Evolutionary conservation across 2,888 invertebrate species (phyloP), one percentile per base, ranked within the genome.

Genomic region (Agapetus fuscipes): DNA sequence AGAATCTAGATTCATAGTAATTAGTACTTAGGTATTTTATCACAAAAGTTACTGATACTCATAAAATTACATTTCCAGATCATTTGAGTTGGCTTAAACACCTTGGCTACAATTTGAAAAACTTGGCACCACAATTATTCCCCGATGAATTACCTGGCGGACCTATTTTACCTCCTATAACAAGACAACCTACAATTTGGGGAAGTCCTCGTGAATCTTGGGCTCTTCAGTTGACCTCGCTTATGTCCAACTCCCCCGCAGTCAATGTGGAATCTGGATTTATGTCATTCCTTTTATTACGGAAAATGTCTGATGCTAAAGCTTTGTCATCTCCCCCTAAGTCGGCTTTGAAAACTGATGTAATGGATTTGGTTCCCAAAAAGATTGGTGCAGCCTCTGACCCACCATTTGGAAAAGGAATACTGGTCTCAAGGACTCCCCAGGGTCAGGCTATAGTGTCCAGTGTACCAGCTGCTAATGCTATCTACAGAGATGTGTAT

Each of bases 401-500:
- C 56, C 88, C 89, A 24, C 87, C 89, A 0, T 87, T 93, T 53
- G 91, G 91, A 20, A 78, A 81, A 54, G 85, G 88, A 20, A 89
- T 91, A 48, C 72, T 91, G 2, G 81, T 93, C 1, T 88, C 90
- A 0, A 72, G 87, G 36, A 83, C 83, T 30, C 68, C 74, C 2
- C 80, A 85, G 31, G 84, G 84, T 6, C 78, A 83, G 52, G 86
- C 89, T 20, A 80, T 88, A 14, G 82, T 89, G 2, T 83, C 83
- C 4, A 84, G 89, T 51, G 89, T 89, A 9, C 88, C 89, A 1
- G 84, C 87, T 1, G 89, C 91, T 1, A 90, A 91, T 57, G 81
- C 88, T 17, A 91, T 93, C 50, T 88, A 90, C 61, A 74, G 85
- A 20, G 91, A 93, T 60, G 91, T 93, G 2, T 89, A 91, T 58